Evolutionary conservation across 1,140 invertebrate genomes (phyloP).

Genomic region (Philotrypesis tridentata): DNA sequence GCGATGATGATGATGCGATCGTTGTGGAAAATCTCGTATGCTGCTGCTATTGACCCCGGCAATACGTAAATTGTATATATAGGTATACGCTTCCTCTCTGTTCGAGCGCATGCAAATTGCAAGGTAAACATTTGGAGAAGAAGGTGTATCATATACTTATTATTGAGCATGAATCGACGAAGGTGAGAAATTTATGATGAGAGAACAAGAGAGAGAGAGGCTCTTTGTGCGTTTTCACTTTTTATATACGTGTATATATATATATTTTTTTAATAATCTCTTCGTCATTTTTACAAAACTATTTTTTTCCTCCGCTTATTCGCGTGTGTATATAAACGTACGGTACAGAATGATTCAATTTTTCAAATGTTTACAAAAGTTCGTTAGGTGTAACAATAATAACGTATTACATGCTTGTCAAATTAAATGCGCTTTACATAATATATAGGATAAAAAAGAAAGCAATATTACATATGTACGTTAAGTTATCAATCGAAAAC

Average conservation of each 20-base stretch:
- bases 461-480: background rate
- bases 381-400: background rate
- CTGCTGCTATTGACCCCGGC: no score
- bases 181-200: no score
- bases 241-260: background rate
- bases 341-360: background rate
- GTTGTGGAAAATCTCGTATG: no score
- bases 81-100: no score
- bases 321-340: background rate
- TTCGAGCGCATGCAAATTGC: no score
- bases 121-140: no score
- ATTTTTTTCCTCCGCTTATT: background rate
- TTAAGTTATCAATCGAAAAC: background rate
- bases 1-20: no score
- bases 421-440: constrained; percentile 12
- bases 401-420: background rate
- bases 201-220: no score
- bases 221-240: background rate
- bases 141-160: no score
- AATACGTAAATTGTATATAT: no score
- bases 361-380: constrained; percentile 12
- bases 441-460: background rate
- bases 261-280: background rate
- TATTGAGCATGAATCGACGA: no score
- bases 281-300: constrained; percentile 19